phyloP scores from a whole-genome alignment of 2,113 vertebrate species.

The Noturus placidus region DNA sequence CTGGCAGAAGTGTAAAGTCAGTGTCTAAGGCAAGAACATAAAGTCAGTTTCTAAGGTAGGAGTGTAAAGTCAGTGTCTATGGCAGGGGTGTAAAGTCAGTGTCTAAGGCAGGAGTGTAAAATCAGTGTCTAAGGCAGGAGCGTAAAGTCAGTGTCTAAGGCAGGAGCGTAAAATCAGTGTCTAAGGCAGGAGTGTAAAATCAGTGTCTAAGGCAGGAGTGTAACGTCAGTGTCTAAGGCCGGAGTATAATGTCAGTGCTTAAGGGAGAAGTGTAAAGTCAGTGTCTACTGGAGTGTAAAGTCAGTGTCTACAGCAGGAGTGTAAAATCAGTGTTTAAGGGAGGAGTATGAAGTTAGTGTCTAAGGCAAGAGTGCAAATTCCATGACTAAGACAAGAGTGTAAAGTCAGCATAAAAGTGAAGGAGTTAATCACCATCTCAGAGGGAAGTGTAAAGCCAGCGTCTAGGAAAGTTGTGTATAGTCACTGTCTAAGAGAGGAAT shows the following conservation, averaged over 20 bases:
- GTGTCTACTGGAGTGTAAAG: not conserved
- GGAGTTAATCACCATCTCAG: not conserved
- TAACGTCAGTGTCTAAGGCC: not conserved
- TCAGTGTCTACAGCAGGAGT: not conserved
- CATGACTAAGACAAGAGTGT: not conserved
- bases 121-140: not conserved
- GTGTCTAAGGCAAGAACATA: not conserved
- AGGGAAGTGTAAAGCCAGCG: too few relatives aligned
- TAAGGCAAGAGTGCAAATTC: not conserved
- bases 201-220: not conserved
- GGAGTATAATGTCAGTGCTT: not conserved
- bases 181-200: not conserved
- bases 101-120: not conserved
- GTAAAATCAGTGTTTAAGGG: not conserved
- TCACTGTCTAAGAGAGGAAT: not conserved
- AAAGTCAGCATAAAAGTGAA: not conserved
- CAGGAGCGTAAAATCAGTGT: not conserved
- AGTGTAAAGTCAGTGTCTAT: not conserved
- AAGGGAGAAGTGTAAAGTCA: not conserved
- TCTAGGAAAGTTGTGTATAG: not conserved
- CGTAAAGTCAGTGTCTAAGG: not conserved
- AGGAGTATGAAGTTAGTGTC: not conserved
- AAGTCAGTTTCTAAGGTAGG: not conserved
- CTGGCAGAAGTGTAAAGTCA: not conserved
- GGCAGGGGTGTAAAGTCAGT: not conserved